A percentile compares a stretch with the other conserved stretches of the same genome.
phyloP scores from a whole-genome alignment of 2,113 vertebrate species.

The Psittacara wagleri region DNA sequence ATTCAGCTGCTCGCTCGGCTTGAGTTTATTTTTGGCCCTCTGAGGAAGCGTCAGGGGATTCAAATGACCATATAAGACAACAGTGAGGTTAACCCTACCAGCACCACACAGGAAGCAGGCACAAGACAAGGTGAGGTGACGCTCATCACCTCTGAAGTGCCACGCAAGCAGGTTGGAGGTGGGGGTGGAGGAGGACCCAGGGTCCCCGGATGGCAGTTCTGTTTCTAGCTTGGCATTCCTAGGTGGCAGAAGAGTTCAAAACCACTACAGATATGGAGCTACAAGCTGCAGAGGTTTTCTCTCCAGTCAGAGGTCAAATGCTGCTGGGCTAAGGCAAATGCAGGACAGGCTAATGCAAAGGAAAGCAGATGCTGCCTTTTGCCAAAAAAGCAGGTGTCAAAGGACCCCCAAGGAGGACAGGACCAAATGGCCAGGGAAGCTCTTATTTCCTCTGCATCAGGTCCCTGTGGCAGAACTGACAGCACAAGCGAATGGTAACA shows the following conservation, averaged over 20 bases:
- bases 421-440: neutral
- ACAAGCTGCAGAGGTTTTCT: neutral
- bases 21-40: conserved; percentile 89
- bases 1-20: conserved; percentile 84
- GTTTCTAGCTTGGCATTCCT: neutral
- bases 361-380: neutral
- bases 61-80: conserved; percentile 92
- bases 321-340: neutral
- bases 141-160: conserved; percentile 8
- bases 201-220: neutral
- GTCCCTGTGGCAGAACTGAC: neutral
- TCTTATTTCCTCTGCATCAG: fast-evolving
- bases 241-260: neutral
- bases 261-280: neutral
- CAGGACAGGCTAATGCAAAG: neutral
- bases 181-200: neutral
- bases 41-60: conserved; percentile 83
- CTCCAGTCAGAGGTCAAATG: neutral
- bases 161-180: neutral
- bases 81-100: conserved; percentile 76
- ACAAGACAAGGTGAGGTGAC: conserved; percentile 63
- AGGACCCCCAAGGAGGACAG: neutral
- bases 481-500: neutral
- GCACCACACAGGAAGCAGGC: conserved; percentile 57
- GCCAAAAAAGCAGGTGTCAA: neutral